Conservation (phyloP, 2,888 invertebrate genomes). For the Micoletzkya japonica region DNA sequence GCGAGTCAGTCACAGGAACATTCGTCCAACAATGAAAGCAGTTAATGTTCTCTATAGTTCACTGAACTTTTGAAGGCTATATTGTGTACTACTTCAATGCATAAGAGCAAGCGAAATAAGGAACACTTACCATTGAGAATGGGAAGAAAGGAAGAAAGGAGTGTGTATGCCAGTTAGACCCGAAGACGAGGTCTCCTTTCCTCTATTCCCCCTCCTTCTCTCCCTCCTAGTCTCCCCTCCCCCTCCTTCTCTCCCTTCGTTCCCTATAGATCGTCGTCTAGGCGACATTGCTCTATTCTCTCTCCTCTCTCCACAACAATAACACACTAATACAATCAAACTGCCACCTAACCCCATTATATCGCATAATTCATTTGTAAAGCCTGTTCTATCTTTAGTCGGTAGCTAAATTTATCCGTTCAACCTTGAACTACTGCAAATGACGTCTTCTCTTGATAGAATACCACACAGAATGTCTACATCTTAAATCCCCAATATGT, state of each 20-base stretch:
- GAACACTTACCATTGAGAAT: background rate
- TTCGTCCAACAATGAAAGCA: background rate
- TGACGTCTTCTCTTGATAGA: too few species aligned
- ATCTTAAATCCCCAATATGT: too few species aligned
- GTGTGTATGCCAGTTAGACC: too few species aligned
- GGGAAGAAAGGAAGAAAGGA: background rate
- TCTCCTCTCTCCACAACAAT: background rate
- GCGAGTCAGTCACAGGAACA: background rate
- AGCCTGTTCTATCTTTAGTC: too few species aligned
- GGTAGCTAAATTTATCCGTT: background rate
- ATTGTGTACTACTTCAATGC: background rate
- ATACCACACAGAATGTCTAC: too few species aligned
- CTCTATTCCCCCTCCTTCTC: background rate
- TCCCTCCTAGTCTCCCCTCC: background rate
- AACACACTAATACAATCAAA: too few species aligned
- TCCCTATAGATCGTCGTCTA: conserved; percentile 7
- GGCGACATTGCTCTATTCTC: background rate
- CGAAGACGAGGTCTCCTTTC: background rate
- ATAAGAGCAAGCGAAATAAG: background rate
- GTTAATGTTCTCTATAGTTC: background rate
- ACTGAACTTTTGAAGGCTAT: background rate
- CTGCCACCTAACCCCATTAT: too few species aligned
- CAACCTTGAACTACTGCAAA: background rate
- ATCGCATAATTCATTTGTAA: too few species aligned
- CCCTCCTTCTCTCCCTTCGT: background rate